Evolutionary conservation across 1,140 invertebrate genomes (phyloP), one percentile per base, ranked within the genome.

Genomic region (Bombus superbus): DNA sequence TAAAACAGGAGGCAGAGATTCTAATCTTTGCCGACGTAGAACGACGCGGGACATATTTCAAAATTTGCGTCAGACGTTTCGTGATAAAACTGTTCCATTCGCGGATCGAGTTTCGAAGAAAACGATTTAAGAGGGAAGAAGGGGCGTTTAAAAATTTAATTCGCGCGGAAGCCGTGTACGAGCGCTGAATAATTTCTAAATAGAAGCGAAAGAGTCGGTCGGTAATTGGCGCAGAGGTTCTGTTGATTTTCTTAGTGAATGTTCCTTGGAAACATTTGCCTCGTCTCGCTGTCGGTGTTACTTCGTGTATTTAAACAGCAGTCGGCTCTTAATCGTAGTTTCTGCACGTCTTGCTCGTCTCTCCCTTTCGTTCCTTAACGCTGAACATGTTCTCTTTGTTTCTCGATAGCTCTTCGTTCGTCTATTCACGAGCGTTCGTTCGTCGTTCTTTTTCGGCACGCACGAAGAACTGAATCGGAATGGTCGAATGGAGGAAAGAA

Each of bases 331-430:
- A 64, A 78, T 53, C 15, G 53, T 57, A 66, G 66, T 42, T 85
- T 71, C 25, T 42, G 79, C 66, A 32, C 74, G 68, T 38, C 40
- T 57, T 38, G 42, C 25, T 57, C 64, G 28, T 64, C 53, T 83
- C 40, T 6, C 35, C 66, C 28, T 57, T 47, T 59, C 59, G 53
- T 76, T 78, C 35, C 25, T 44, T 28, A n/a, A 22, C 57, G 42
- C 22, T 38, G 53, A 42, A 73, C 28, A 25, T 38, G 57, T 69
- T 85, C 86, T 85, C 86, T 90, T 90, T 85, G 72, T 90, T 81
- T 83, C 78, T 83, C 38, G 75, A 44, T 68, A 32, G n/a, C 44
- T 32, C 68, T 64, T 38, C 44, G 44, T 81, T 81, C 53, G 44
- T 8, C 76, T 79, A 85, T 85, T 90, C 86, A 82, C 15, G n/a